A percentile compares a stretch with the other conserved stretches of the same genome.
These are phyloP conservation scores for Nothoprocta perdicaria DNA, from an alignment of 2,113 vertebrate genomes.

Conservation along the genomic window DNA sequence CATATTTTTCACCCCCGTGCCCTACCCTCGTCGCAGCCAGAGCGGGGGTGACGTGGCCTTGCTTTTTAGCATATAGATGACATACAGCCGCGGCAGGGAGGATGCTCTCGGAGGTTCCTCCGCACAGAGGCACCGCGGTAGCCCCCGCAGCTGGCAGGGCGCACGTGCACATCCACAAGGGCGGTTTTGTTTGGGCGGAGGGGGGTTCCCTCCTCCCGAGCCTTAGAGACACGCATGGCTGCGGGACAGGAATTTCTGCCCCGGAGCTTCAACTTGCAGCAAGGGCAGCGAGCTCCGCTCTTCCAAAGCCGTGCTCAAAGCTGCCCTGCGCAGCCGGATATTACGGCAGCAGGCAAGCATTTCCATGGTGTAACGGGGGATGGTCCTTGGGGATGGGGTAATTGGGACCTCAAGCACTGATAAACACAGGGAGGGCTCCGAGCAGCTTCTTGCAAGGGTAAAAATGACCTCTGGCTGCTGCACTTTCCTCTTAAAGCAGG, in stretches of 20 bases:
- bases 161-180: neutral
- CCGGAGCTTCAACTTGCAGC: neutral
- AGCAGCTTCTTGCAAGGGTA: neutral
- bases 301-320: rapidly evolving
- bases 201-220: neutral
- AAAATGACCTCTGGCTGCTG: neutral
- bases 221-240: neutral
- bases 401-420: neutral
- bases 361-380: neutral
- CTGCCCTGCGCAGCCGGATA: neutral
- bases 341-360: neutral
- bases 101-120: neutral
- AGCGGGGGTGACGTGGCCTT: neutral
- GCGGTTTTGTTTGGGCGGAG: neutral
- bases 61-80: constrained; percentile 7
- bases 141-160: neutral
- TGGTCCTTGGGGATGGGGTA: neutral
- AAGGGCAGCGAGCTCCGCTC: neutral
- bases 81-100: rapidly evolving
- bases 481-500: neutral
- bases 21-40: neutral
- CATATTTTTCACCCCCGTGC: constrained; percentile 61
- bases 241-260: neutral
- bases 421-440: neutral
- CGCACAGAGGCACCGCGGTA: rapidly evolving